These are phyloP conservation scores for Cnemophilus loriae DNA, from an alignment of 2,113 vertebrate species.

Conservation along the genomic window DNA sequence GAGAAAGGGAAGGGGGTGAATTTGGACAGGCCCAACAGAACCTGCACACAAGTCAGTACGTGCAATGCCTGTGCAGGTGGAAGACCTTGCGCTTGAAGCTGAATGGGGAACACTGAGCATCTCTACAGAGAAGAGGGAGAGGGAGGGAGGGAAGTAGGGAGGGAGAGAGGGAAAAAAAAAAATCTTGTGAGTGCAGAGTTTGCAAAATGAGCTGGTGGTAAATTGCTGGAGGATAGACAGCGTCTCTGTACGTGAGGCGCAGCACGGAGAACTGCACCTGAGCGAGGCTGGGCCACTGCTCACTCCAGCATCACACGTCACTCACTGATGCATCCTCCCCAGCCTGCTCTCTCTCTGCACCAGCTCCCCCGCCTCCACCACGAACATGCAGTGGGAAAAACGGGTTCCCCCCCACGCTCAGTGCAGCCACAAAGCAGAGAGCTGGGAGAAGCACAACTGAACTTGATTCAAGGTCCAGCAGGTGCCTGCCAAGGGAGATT, in stretches of 20 bases:
- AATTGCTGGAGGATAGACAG: conserved; percentile 67
- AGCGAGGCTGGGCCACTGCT: conserved; percentile 34
- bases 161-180: neutral
- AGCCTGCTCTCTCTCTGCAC: neutral
- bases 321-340: conserved; percentile 1
- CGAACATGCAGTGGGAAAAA: neutral
- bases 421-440: neutral
- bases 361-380: neutral
- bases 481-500: neutral
- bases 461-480: neutral
- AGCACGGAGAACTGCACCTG: conserved; percentile 67
- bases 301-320: conserved; percentile 18
- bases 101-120: conserved; percentile 39
- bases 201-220: conserved; percentile 65
- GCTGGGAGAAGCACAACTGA: neutral
- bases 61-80: neutral
- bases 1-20: neutral
- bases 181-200: conserved; percentile 38
- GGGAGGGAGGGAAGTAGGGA: neutral
- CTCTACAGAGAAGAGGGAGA: neutral
- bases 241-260: conserved; percentile 62
- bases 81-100: neutral
- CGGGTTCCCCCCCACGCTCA: neutral
- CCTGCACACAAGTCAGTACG: fast-evolving
- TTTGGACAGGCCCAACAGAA: neutral